Base-by-base conservation (phyloP, 2,113 vertebrate genomes). In the Sinocyclocheilus anshuiensis region DNA sequence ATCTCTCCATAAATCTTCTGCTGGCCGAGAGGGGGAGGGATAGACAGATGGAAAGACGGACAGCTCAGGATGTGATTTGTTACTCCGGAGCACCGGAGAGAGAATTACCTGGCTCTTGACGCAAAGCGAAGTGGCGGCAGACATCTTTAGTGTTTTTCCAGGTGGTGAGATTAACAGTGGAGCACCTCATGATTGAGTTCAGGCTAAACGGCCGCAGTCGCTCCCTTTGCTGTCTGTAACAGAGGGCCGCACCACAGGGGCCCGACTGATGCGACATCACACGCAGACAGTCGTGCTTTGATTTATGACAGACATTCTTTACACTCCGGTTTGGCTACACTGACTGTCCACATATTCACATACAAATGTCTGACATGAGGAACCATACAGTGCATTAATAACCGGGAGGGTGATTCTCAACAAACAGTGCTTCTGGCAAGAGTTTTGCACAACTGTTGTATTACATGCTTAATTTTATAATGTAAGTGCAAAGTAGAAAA, bases 51-150 rank as follows among this genome's bases (percentile, higher is more conserved):
- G 48, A 86, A 59, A 84, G 86, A 92, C 90, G 89, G 93, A 94
- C 94, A 92, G 91, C 89, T 93, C 90, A 94, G 93, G 92, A 93
- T 94, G 94, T 94, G 94, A 94, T 95, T 94, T 94, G 93, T 94
- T 93, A 92, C 91, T 33, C 87, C 84, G 91, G 91, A 90, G 89
- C 45, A 3, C 45, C 11, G 3, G 45, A 48, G 91, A 77, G 87
- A 93, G 90, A 93, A 93, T 93, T 91, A 90, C 91, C 84, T 18
- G 33, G 89, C 87, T 92, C 89, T 92, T 88, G 87, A 91, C 90
- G 90, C 81, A 18, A 33, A 69, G 15, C 29, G 1, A 69, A 69
- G 91, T 88, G 91, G 92, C 89, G 86, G 86, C 86, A 69, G 74
- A 83, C 80, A 33, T 90, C 91, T 84, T 91, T 89, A 67, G 87